Evolutionary conservation across 1,140 invertebrate genomes (phyloP).

Genomic region (Pogonus chalceus): DNA sequence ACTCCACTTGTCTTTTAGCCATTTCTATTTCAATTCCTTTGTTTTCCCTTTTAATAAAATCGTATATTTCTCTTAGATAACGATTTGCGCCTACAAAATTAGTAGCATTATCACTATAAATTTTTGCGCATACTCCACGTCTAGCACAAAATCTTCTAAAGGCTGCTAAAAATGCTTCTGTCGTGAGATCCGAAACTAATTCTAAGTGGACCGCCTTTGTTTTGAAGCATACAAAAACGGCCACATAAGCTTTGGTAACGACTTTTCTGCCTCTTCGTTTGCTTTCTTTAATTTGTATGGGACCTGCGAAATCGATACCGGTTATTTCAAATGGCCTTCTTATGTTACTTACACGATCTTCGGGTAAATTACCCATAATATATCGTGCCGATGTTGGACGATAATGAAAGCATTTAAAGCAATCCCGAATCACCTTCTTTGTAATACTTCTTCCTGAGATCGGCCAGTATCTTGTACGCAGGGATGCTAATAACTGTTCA

Average conservation of each 20-base stretch:
- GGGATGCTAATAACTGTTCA: constrained; percentile 20
- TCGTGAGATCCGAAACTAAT: constrained; percentile 22
- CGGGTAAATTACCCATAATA: constrained; percentile 29
- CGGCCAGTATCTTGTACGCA: constrained; percentile 25
- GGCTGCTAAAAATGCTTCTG: constrained; percentile 29
- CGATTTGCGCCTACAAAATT: constrained; percentile 10
- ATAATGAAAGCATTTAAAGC: constrained; percentile 23
- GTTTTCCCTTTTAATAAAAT: constrained; percentile 7
- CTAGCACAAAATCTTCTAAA: constrained; percentile 29
- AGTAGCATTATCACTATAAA: constrained; percentile 9
- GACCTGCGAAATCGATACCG: constrained; percentile 32
- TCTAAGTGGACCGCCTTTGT: constrained; percentile 30
- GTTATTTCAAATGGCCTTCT: constrained; percentile 22
- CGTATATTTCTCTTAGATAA: constrained; percentile 3
- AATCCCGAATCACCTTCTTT: constrained; percentile 19
- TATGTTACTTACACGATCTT: constrained; percentile 10
- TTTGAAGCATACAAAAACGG: constrained; percentile 28
- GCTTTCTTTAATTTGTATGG: constrained; percentile 15
- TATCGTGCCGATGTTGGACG: constrained; percentile 13
- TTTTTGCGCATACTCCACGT: constrained; percentile 9
- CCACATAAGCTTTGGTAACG: constrained; percentile 27
- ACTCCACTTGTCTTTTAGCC: constrained; percentile 4
- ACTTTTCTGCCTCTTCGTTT: constrained; percentile 12
- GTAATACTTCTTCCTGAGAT: constrained; percentile 22
- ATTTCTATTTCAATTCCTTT: constrained; percentile 1